Percentiles rank a stretch among this genome's conserved stretches.
phyloP scores from a whole-genome alignment of 2,888 invertebrate genomes.

The Drosophila kanekoi region DNA sequence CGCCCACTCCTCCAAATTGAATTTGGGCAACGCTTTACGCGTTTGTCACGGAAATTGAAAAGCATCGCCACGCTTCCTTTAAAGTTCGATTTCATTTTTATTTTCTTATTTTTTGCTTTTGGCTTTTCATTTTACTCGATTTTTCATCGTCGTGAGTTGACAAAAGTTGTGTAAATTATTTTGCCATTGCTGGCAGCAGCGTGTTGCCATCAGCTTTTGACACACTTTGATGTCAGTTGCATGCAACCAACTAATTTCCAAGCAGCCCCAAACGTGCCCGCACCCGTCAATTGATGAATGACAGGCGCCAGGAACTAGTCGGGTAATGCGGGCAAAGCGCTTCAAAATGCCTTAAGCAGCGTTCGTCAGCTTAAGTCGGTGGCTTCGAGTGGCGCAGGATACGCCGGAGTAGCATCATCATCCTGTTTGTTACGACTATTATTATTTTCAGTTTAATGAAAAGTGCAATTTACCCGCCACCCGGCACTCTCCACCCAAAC shows the following conservation, averaged over 20 bases:
- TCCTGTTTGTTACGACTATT: constrained; percentile 52
- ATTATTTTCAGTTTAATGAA: constrained; percentile 75
- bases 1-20: constrained; percentile 52
- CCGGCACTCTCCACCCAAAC: not conserved
- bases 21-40: constrained; percentile 61
- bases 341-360: constrained; percentile 53
- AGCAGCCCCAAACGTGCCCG: constrained; percentile 17
- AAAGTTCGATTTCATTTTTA: constrained; percentile 21
- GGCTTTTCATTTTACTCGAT: constrained; percentile 10
- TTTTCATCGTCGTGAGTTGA: constrained; percentile 58
- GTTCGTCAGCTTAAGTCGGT: constrained; percentile 1
- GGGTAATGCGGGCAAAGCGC: constrained; percentile 60
- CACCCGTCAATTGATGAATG: constrained; percentile 61
- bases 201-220: constrained; percentile 48
- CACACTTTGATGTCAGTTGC: constrained; percentile 77
- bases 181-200: constrained; percentile 58
- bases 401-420: constrained; percentile 29
- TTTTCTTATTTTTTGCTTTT: too few relatives aligned
- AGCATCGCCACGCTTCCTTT: constrained; percentile 43
- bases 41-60: constrained; percentile 77
- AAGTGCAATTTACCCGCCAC: constrained; percentile 66
- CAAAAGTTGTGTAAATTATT: constrained; percentile 77
- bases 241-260: constrained; percentile 66
- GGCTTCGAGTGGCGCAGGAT: constrained; percentile 42
- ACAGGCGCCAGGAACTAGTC: constrained; percentile 49